Conservation (phyloP, 1,140 invertebrate genomes). For the Drosophila kurseongensis region DNA sequence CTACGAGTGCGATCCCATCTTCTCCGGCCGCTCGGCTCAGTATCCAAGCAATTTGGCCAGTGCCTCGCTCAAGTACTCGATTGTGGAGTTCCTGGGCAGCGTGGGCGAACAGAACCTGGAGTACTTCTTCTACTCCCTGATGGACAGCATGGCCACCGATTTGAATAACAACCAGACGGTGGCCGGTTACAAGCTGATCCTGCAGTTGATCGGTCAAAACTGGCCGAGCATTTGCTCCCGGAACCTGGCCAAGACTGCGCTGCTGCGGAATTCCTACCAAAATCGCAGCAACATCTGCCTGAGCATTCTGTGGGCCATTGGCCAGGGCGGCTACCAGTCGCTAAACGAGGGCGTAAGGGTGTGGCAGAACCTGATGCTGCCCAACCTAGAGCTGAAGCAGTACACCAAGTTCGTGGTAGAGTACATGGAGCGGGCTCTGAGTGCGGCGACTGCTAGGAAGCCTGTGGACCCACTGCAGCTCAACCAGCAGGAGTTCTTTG, state of each 20-base stretch:
- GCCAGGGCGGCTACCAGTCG: slow-evolving; percentile 90
- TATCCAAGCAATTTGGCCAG: slow-evolving; percentile 75
- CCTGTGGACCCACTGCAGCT: slow-evolving; percentile 25
- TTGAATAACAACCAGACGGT: slow-evolving; percentile 84
- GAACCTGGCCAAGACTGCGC: slow-evolving; percentile 87
- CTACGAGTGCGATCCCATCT: slow-evolving; percentile 75
- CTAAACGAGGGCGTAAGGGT: slow-evolving; percentile 90
- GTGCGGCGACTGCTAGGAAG: slow-evolving; percentile 58
- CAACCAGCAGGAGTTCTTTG: slow-evolving; percentile 83
- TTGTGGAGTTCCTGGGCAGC: slow-evolving; percentile 82
- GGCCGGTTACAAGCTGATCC: slow-evolving; percentile 89
- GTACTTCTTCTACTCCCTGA: slow-evolving; percentile 87
- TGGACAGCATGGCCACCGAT: slow-evolving; percentile 86
- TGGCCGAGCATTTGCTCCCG: slow-evolving; percentile 87
- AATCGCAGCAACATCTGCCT: slow-evolving; percentile 91
- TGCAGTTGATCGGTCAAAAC: slow-evolving; percentile 88
- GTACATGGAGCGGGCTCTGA: slow-evolving; percentile 88
- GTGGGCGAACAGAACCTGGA: slow-evolving; percentile 85
- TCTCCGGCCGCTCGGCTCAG: slow-evolving; percentile 69
- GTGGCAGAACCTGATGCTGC: slow-evolving; percentile 93
- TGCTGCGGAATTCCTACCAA: slow-evolving; percentile 90
- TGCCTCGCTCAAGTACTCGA: slow-evolving; percentile 33
- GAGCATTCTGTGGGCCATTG: slow-evolving; percentile 91
- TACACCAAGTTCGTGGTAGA: slow-evolving; percentile 89
- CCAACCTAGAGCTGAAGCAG: slow-evolving; percentile 89